Evolutionary conservation across 2,888 invertebrate species (phyloP), one percentile per base, ranked within the genome.

Genomic region (Pilophorus perplexus): DNA sequence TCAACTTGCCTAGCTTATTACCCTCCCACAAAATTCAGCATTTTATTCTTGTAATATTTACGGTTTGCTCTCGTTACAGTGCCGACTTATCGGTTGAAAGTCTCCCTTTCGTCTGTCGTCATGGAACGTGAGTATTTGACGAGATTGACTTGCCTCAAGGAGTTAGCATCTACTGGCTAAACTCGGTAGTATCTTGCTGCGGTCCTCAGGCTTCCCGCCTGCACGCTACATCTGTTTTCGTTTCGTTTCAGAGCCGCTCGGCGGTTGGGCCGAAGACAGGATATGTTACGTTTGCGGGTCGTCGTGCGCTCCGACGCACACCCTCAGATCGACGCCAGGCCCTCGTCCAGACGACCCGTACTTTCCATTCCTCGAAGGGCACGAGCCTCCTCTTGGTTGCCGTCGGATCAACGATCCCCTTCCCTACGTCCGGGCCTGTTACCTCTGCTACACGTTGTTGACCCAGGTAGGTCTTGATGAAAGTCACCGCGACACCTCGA

Each of bases 351-450:
- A 83, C 65, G 90, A 90, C 77, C 87, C 94, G 8, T 91, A 90
- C 78, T 95, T 94, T 79, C 93, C 94, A 54, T 95, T 95, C 79
- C 81, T 95, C 75, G 91, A 91, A 73, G 86, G 88, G 16, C 94
- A 94, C 79, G 89, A 91, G 71, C 87, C 92, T 12, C 94, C 95
- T 0, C 80, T 82, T 66, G 89, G 88, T n/a, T 89, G 88, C 75
- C 70, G 72, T 50, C 71, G 70, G 22, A 64, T 69, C n/a, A 69
- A 71, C 12, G 71, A 71, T 44, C 72, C 73, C 20, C 69, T 69
- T 14, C 66, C 68, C 22, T 67, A 71, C 20, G 73, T 74, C 25
- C 69, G 73, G 72, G 84, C 88, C 67, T 95, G 95, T 79, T 85
- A 85, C 77, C 84, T 94, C 27, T 95, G 95, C 79, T 90, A 88